These are phyloP conservation scores for Blennius ocellaris DNA, from an alignment of 2,113 vertebrate genomes.

Conservation along the genomic window DNA sequence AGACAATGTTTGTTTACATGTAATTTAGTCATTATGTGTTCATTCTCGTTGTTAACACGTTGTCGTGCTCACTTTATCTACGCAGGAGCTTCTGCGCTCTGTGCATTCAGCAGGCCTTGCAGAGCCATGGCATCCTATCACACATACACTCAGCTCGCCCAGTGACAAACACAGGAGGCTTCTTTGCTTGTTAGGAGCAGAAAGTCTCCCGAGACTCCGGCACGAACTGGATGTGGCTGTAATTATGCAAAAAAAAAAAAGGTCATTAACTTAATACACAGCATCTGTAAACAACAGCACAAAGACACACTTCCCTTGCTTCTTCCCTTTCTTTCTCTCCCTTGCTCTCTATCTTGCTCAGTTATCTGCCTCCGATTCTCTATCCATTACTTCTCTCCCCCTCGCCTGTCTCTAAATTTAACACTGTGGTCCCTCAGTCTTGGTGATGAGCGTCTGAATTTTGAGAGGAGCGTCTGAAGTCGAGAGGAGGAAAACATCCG, in stretches of 20 bases:
- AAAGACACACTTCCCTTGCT: slow-evolving; percentile 38
- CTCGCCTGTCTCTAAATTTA: slow-evolving; percentile 42
- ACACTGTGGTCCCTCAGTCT: slow-evolving; percentile 40
- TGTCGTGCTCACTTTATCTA: background rate
- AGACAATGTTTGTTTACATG: no score
- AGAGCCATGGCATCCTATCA: background rate
- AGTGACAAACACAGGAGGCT: slow-evolving; percentile 9
- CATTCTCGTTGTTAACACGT: no score
- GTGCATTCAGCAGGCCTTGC: background rate
- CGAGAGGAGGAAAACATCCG: slow-evolving; percentile 62
- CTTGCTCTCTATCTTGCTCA: background rate
- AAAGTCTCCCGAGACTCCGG: slow-evolving; percentile 53
- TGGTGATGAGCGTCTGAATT: slow-evolving; percentile 41
- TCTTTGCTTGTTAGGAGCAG: slow-evolving; percentile 43
- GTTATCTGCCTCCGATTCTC: slow-evolving; percentile 16
- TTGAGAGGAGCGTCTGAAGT: slow-evolving; percentile 60
- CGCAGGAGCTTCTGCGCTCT: background rate
- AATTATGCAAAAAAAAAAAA: slow-evolving; percentile 73
- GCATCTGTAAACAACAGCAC: slow-evolving; percentile 67
- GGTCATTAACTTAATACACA: slow-evolving; percentile 74
- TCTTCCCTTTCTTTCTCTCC: slow-evolving; percentile 3
- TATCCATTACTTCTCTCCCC: slow-evolving; percentile 23
- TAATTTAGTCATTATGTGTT: no score
- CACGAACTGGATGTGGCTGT: slow-evolving; percentile 54
- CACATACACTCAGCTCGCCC: background rate